Evolutionary conservation across 2,797 vertebrate species (phyloP), one percentile per base, ranked within the genome.

Genomic region (Huso huso): DNA sequence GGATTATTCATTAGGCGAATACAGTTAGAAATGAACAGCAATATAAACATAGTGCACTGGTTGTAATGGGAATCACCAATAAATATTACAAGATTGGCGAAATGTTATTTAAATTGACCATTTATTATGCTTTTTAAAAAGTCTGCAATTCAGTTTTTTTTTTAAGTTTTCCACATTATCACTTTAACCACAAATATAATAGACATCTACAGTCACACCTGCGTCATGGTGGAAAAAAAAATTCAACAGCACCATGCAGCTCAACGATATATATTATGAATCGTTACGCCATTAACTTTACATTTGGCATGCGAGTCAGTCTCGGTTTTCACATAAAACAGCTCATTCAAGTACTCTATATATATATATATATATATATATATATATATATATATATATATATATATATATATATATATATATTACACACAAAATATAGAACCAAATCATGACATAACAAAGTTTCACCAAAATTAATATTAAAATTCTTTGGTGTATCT

Each of bases 401-500:
- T 18, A 18, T 18, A 18, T 18, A 18, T 18, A 18, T 18, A 18
- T 18, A 18, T 18, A 18, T 18, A 18, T 18, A 18, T 18, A 18
- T 18, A 18, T 18, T 18, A 18, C 18, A 18, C 18, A 18, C 90
- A 95, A 88, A 92, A 82, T 84, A 91, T 89, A 81, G 82, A 72
- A 74, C 85, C 83, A 86, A 89, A 92, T 88, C 37, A 37, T 37
- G 37, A 84, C 83, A 89, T 89, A 82, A 91, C 85, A 87, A 92
- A 78, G 85, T 87, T 86, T 93, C 91, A 95, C 93, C 93, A 93
- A 93, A 95, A 94, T 88, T 88, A 90, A 89, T 86, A 90, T 87
- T 88, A 89, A 82, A 91, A 87, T 90, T 96, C 94, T 99, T 99
- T 99, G 95, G 95, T 95, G 94, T 95, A 87, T 94, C 88, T 92